Conservation (phyloP, 2,888 invertebrate genomes). For the Ectropis crepuscularia region DNA sequence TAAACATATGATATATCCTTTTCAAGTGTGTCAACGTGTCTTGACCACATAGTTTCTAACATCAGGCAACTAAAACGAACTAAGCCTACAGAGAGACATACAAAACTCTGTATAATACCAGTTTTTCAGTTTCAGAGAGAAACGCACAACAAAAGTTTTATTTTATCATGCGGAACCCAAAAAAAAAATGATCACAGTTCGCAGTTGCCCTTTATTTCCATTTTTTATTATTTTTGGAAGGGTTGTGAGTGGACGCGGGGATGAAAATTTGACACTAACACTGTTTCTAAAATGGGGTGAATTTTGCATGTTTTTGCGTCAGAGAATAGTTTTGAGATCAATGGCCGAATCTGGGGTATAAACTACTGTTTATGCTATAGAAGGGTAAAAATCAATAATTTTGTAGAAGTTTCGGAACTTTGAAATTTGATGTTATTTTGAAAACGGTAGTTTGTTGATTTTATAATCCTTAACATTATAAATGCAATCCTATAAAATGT, state of each 20-base stretch:
- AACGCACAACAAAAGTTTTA: neutral
- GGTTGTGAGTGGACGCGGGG: conserved; percentile 81
- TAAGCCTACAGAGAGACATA: too few species aligned
- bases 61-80: too few species aligned
- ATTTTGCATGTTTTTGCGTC: conserved; percentile 54
- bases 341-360: conserved; percentile 16
- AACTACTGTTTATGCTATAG: too few species aligned
- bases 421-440: neutral
- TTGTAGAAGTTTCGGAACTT: neutral
- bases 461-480: too few species aligned
- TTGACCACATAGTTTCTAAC: neutral
- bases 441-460: too few species aligned
- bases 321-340: conserved; percentile 41
- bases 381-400: neutral
- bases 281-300: conserved; percentile 71
- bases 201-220: conserved; percentile 3
- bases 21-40: too few species aligned
- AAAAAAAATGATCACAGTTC: neutral
- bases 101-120: too few species aligned
- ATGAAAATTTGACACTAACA: conserved; percentile 77
- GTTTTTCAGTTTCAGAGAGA: too few species aligned
- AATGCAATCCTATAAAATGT: too few species aligned
- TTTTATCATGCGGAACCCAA: conserved; percentile 9
- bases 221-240: conserved; percentile 61
- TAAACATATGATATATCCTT: too few species aligned